Conservation (phyloP, 2,888 invertebrate species). For the Scaptomyza cyrtandrae region DNA sequence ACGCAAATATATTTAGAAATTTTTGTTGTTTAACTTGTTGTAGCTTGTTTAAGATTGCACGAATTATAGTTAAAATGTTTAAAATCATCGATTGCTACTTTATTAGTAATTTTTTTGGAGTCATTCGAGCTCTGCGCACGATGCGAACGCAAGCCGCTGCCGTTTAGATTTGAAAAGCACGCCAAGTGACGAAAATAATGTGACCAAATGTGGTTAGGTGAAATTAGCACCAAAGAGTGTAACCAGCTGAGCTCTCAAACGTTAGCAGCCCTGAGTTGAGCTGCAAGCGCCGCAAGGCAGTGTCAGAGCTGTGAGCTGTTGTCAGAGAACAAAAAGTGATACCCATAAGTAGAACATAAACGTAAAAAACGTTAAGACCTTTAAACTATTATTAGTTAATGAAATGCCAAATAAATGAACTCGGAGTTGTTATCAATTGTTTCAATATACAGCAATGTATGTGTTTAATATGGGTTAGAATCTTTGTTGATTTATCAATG, state of each 20-base stretch:
- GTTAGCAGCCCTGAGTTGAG: neutral
- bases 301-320: conserved; percentile 31
- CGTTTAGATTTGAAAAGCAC: conserved; percentile 78
- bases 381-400: neutral
- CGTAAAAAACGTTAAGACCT: neutral
- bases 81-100: conserved; percentile 58
- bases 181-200: conserved; percentile 60
- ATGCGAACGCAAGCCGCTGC: conserved; percentile 72
- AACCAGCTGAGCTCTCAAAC: neutral
- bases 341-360: conserved; percentile 14
- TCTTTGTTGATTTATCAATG: conserved; percentile 34
- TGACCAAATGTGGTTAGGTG: conserved; percentile 13
- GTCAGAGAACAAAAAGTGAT: conserved; percentile 11
- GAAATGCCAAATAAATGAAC: neutral
- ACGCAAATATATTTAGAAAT: conserved; percentile 20
- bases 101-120: conserved; percentile 10
- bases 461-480: neutral
- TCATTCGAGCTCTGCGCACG: conserved; percentile 53
- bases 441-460: neutral
- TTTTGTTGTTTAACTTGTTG: conserved; percentile 11
- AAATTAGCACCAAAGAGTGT: conserved; percentile 1
- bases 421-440: neutral
- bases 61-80: conserved; percentile 22
- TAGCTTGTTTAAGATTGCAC: conserved; percentile 51
- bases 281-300: neutral